phyloP scores from a whole-genome alignment of 2,888 invertebrate species.

The Xestobium rufovillosum region DNA sequence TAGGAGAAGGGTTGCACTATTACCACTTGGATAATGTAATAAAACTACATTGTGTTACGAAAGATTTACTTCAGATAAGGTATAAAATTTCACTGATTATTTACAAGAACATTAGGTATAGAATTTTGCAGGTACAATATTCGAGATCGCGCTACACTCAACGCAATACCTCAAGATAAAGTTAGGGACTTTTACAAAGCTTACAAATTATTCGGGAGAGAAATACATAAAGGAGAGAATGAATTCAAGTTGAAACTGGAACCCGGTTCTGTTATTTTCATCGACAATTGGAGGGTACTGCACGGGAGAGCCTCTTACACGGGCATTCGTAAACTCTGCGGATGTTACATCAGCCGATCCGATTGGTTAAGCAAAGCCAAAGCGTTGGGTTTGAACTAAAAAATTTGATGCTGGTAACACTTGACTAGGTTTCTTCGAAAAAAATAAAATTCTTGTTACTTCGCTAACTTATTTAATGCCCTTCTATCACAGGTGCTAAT shows the following conservation, averaged over 20 bases:
- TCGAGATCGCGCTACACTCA: constrained; percentile 63
- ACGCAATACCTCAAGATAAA: constrained; percentile 45
- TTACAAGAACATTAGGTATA: no score
- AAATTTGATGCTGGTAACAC: no score
- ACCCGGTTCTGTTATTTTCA: constrained; percentile 63
- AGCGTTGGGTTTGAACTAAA: constrained; percentile 7
- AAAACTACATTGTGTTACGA: constrained; percentile 47
- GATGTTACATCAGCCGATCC: constrained; percentile 66
- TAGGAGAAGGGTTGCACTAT: constrained; percentile 55
- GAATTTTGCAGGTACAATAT: constrained; percentile 58
- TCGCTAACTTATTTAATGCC: no score
- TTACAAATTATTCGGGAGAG: constrained; percentile 47
- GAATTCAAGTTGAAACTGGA: constrained; percentile 54
- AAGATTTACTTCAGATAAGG: constrained; percentile 56
- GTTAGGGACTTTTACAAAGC: constrained; percentile 57
- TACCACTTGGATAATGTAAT: constrained; percentile 54
- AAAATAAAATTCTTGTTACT: no score
- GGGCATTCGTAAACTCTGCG: constrained; percentile 58
- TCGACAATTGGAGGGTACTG: constrained; percentile 73
- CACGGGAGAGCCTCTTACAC: constrained; percentile 66
- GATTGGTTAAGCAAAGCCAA: constrained; percentile 58
- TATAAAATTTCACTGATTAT: constrained; percentile 23
- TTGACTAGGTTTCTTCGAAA: no score
- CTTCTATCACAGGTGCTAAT: no score
- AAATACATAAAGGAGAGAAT: constrained; percentile 45